Percentiles rank a stretch among this genome's conserved stretches.
Evolutionary conservation across 2,113 vertebrate genomes (phyloP).

Genomic region (Andinoacara biseriatus): DNA sequence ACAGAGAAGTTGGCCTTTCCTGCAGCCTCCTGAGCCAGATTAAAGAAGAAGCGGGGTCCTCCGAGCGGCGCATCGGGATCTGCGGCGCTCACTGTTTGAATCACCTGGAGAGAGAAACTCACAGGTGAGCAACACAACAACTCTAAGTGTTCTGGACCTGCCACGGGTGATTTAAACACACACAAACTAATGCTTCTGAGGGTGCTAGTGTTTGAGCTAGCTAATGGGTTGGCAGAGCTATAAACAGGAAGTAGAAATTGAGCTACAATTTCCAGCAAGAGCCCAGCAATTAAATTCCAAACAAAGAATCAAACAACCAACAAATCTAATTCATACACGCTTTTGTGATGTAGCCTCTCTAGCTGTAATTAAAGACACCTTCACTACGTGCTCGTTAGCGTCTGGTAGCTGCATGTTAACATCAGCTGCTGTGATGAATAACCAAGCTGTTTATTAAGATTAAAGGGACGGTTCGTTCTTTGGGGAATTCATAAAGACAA

Average conservation of each 20-base stretch:
- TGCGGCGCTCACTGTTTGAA: conserved; percentile 92
- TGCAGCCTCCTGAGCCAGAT: conserved; percentile 85
- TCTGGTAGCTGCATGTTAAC: background rate
- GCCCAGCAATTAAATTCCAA: background rate
- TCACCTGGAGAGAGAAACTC: conserved; percentile 80
- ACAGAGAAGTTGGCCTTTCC: conserved; percentile 93
- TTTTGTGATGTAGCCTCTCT: accelerated
- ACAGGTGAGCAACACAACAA: background rate
- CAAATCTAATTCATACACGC: background rate
- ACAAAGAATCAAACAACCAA: background rate
- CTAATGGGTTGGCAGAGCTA: background rate
- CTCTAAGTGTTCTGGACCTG: no score
- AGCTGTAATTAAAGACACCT: conserved; percentile 2
- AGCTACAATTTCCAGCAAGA: background rate
- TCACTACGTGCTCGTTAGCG: background rate
- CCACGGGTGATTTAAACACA: background rate
- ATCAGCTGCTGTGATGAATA: conserved; percentile 7
- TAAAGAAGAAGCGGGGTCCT: conserved; percentile 92
- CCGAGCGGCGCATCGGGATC: conserved; percentile 90
- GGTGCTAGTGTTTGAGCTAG: background rate
- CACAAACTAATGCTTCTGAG: background rate
- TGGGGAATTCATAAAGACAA: background rate
- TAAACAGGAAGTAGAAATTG: background rate
- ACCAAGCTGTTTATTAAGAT: background rate
- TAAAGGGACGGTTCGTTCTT: background rate